Percentiles rank a stretch among this genome's conserved stretches.
Conservation (phyloP, 2,888 invertebrate species). For the Pyrrhia umbra region DNA sequence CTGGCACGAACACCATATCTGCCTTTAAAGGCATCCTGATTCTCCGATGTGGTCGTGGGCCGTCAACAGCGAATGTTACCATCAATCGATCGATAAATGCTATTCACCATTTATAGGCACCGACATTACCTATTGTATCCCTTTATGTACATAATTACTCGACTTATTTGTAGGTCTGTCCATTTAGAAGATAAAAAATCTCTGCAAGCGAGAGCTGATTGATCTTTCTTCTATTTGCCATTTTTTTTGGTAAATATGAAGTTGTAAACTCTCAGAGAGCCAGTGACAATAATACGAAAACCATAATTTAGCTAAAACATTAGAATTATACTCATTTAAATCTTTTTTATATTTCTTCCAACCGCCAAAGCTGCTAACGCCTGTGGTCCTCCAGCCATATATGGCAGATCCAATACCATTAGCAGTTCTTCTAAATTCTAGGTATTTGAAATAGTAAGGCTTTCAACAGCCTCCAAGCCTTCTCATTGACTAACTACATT, state of each 20-base stretch:
- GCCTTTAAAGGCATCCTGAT: slow-evolving; percentile 55
- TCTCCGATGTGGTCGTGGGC: slow-evolving; percentile 49
- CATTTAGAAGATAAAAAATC: slow-evolving; percentile 46
- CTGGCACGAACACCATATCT: slow-evolving; percentile 43
- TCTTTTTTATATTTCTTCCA: background rate
- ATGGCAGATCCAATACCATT: slow-evolving; percentile 16
- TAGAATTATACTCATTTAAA: background rate
- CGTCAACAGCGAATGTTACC: slow-evolving; percentile 54
- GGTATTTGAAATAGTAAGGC: slow-evolving; percentile 23
- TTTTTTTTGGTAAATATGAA: too few relatives aligned
- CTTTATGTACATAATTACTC: slow-evolving; percentile 56
- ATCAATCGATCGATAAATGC: slow-evolving; percentile 59
- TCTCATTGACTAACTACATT: slow-evolving; percentile 46
- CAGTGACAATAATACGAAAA: background rate
- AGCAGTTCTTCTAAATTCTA: slow-evolving; percentile 14
- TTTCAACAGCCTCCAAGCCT: slow-evolving; percentile 24
- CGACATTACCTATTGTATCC: slow-evolving; percentile 57
- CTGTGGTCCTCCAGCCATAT: background rate
- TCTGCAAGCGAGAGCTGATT: too few relatives aligned
- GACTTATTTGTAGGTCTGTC: slow-evolving; percentile 51
- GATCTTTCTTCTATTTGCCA: too few relatives aligned
- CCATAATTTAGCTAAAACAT: background rate
- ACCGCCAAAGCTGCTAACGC: background rate
- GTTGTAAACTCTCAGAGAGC: too few relatives aligned
- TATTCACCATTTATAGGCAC: slow-evolving; percentile 51